Percentiles rank a stretch among this genome's conserved stretches.
phyloP scores from a whole-genome alignment of 2,113 vertebrate genomes.

The Thryonomys swinderianus region DNA sequence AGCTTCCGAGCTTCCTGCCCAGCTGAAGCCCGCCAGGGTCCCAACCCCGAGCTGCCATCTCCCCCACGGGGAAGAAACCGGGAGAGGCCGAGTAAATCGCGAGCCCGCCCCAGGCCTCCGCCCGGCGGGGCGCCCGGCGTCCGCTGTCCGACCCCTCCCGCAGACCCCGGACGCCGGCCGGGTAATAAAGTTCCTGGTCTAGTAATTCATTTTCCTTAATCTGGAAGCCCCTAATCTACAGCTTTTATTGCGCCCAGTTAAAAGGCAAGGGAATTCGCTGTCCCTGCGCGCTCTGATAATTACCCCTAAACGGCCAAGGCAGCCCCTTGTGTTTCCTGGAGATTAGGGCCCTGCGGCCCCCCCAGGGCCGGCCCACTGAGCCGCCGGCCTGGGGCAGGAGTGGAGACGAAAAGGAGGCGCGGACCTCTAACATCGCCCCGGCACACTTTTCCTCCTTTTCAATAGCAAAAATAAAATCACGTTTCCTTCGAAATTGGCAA shows the following conservation, averaged over 20 bases:
- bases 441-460: not conserved
- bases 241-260: constrained; percentile 90
- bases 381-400: constrained; percentile 81
- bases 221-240: constrained; percentile 86
- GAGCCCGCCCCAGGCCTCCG: not conserved
- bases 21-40: not conserved
- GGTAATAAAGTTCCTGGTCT: constrained; percentile 82
- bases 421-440: not conserved
- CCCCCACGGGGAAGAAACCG: not conserved
- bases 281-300: constrained; percentile 90
- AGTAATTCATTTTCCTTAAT: constrained; percentile 83
- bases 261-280: constrained; percentile 88
- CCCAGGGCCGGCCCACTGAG: constrained; percentile 90
- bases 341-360: constrained; percentile 92
- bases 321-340: constrained; percentile 92
- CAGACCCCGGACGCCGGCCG: constrained; percentile 77
- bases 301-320: constrained; percentile 91
- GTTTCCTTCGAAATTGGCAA: constrained; percentile 63
- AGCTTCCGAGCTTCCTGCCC: not conserved
- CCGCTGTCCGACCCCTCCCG: constrained; percentile 57
- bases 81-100: not conserved
- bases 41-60: not conserved
- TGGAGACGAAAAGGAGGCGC: constrained; percentile 77
- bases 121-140: not conserved
- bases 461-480: constrained; percentile 38